Evolutionary conservation across 2,797 vertebrate genomes (phyloP), one percentile per base, ranked within the genome.

Genomic region (Enteromius viviparus): DNA sequence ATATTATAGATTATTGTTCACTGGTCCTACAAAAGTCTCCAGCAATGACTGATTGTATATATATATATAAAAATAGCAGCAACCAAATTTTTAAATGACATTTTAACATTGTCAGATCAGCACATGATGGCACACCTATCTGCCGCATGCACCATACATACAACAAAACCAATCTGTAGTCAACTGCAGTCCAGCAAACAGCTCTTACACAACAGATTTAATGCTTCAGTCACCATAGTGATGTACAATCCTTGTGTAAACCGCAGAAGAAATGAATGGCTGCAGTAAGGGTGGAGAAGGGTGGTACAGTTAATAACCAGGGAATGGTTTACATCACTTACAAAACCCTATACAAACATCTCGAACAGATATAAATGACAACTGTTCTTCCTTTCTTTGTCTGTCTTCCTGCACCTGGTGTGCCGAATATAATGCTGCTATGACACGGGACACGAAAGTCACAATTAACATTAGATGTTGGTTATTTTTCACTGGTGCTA

Each of bases 331-430:
- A 51, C 60, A 64, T 82, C 71, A 51, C 60, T 65, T 34, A 55
- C 71, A 76, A 82, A 82, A 53, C 32, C n/a, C 60, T 76, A 21
- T 42, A 66, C 62, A 82, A 81, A 64, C 69, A 81, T 81, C 55
- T 81, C 42, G 72, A 53, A 42, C n/a, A 40, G 3, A 75, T 75
- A 34, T 74, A 26, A 60, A 51, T 26, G 21, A 37, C 47, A 6
- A 37, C 40, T 12, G 42, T 65, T 32, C 7, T 70, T 58, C 37
- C 51, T 70, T 55, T 45, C 37, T 71, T 70, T 80, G n/a, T 45
- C n/a, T n/a, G 19, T 34, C 29, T 76, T 66, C 32, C 62, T 68
- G 23, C 47, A 76, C 21, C 60, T 53, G 60, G 21, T 64, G 37
- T 12, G 62, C 60, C 3, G 2, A 66, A 82, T 26, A 42, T 76